Conservation (phyloP, 2,888 invertebrate species). For the Arctia plantaginis region DNA sequence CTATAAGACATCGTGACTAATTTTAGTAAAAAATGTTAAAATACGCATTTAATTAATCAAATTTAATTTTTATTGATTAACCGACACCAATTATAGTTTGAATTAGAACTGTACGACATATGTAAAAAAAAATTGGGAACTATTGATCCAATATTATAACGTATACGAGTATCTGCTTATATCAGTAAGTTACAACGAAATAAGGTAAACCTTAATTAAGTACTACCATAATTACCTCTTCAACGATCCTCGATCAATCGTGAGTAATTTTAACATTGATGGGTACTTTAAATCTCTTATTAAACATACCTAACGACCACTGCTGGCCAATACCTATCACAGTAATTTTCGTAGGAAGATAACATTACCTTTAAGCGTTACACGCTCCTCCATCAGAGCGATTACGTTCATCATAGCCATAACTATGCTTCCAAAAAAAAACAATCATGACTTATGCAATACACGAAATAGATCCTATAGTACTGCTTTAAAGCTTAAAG, state of each 20-base stretch:
- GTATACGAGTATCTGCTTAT: too few species aligned
- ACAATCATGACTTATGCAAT: constrained; percentile 38
- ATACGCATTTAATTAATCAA: neutral
- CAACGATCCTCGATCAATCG: neutral
- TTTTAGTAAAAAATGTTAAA: too few species aligned
- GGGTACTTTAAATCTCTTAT: neutral
- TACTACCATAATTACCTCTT: neutral
- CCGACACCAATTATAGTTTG: neutral
- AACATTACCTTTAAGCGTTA: constrained; percentile 17
- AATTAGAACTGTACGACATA: neutral
- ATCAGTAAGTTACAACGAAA: too few species aligned
- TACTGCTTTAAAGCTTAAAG: too few species aligned
- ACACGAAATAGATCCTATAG: constrained; percentile 24
- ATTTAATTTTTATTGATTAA: neutral
- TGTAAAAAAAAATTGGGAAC: neutral
- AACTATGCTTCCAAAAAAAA: constrained; percentile 26
- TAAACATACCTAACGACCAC: constrained; percentile 12
- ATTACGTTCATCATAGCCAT: constrained; percentile 28
- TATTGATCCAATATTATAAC: neutral
- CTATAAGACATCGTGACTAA: neutral
- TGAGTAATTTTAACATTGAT: neutral
- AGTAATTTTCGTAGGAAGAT: constrained; percentile 16
- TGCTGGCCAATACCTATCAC: constrained; percentile 9
- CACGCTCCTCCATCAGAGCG: constrained; percentile 21
- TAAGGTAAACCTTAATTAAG: neutral